Evolutionary conservation across 1,140 invertebrate species (phyloP).

Genomic region (Eupeodes corollae): DNA sequence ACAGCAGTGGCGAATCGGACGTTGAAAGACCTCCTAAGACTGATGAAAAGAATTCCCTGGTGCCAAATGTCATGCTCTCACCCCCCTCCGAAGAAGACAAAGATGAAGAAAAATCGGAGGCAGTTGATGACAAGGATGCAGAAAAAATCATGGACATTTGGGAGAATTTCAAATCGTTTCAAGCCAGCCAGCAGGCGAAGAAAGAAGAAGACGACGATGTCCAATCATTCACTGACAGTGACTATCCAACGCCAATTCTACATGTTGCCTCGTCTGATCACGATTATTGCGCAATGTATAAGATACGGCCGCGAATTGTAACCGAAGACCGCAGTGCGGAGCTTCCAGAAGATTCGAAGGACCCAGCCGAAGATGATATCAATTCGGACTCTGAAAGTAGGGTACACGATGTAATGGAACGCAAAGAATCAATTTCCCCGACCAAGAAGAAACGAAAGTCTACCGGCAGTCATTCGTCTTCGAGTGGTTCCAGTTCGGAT

Average conservation of each 20-base stretch:
- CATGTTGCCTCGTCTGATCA: conserved; percentile 53
- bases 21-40: conserved; percentile 38
- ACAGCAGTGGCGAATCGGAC: conserved; percentile 65
- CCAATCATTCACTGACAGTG: conserved; percentile 2
- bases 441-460: conserved; percentile 21
- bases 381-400: conserved; percentile 8
- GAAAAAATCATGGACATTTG: conserved; percentile 58
- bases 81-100: conserved; percentile 27
- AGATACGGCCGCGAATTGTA: conserved; percentile 9
- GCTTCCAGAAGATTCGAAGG: background rate
- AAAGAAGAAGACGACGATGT: conserved; percentile 3
- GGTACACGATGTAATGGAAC: background rate
- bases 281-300: conserved; percentile 47
- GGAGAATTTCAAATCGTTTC: conserved; percentile 67
- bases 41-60: conserved; percentile 1
- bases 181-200: conserved; percentile 34
- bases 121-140: conserved; percentile 10
- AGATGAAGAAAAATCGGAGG: conserved; percentile 17
- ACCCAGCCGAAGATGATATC: background rate
- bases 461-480: conserved; percentile 40
- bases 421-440: background rate
- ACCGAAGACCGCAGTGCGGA: conserved; percentile 7
- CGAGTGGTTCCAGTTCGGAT: conserved; percentile 61
- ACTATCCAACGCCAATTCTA: conserved; percentile 34
- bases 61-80: conserved; percentile 25